These are phyloP conservation scores for Pachyseris speciosa DNA, from an alignment of 64 coral and sea anemone genomes.

Conservation along the genomic window DNA sequence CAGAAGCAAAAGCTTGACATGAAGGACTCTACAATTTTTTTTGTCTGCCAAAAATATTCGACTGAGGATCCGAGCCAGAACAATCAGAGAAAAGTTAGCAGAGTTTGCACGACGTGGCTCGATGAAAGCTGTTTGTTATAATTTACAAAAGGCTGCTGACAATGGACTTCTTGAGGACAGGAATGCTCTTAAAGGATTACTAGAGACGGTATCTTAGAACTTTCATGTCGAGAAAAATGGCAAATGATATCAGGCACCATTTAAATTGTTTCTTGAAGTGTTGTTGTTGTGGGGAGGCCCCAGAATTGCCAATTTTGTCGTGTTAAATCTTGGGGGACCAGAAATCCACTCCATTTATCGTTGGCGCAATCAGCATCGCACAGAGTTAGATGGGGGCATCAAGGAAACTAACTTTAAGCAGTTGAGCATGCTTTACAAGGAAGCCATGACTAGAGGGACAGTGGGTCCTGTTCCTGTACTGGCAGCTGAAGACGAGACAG, in stretches of 20 bases:
- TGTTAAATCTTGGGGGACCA: background rate
- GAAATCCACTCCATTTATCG: conserved; percentile 28
- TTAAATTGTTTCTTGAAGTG: conserved; percentile 40
- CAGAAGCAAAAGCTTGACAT: conserved; percentile 2
- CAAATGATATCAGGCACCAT: background rate
- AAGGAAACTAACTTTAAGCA: background rate
- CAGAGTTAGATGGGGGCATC: background rate
- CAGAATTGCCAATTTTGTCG: conserved; percentile 24
- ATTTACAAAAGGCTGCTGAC: conserved; percentile 45
- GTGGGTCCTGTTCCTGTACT: background rate
- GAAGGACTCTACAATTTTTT: background rate
- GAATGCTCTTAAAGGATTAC: background rate
- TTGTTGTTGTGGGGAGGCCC: conserved; percentile 20
- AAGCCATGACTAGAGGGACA: background rate
- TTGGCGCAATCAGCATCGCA: background rate
- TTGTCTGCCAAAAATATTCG: conserved; percentile 10
- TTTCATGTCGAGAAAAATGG: conserved; percentile 25
- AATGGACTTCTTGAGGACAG: too few relatives aligned
- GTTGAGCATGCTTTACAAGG: background rate
- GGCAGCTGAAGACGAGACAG: conserved; percentile 33
- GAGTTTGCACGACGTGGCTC: conserved; percentile 8
- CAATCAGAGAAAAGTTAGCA: background rate
- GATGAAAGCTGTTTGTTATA: conserved; percentile 30
- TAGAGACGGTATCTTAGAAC: background rate
- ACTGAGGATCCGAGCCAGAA: background rate